Evolutionary conservation across 2,113 vertebrate genomes (phyloP).

Genomic region (Bos javanicus): DNA sequence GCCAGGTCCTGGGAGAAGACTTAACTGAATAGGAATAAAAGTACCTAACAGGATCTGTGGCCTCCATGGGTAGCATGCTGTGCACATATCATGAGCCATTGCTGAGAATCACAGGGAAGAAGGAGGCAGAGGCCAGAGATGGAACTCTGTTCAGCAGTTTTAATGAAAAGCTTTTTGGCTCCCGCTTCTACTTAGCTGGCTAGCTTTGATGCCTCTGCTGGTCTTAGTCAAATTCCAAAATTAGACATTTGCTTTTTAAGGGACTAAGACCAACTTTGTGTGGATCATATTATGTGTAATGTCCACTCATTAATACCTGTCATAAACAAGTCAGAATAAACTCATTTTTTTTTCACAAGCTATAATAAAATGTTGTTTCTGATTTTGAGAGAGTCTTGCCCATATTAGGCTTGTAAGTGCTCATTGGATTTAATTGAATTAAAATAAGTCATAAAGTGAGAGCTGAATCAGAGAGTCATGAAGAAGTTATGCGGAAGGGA

Average conservation of each 20-base stretch:
- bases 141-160: not conserved
- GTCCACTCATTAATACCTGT: not conserved
- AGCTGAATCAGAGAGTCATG: not conserved
- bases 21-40: not conserved
- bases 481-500: not conserved
- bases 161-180: not conserved
- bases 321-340: conserved; percentile 23
- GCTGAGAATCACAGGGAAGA: not conserved
- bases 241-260: not conserved
- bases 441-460: not conserved
- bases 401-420: not conserved
- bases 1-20: not conserved
- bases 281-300: not conserved
- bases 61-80: not conserved
- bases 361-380: not conserved
- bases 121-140: not conserved
- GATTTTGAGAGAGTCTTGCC: not conserved
- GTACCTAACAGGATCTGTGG: not conserved
- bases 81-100: not conserved
- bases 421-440: not conserved
- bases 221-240: not conserved
- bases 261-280: not conserved
- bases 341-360: not conserved
- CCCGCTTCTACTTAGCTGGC: not conserved
- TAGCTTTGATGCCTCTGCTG: not conserved